Conservation (phyloP, 2,113 vertebrate genomes). For the Lanius collurio region DNA sequence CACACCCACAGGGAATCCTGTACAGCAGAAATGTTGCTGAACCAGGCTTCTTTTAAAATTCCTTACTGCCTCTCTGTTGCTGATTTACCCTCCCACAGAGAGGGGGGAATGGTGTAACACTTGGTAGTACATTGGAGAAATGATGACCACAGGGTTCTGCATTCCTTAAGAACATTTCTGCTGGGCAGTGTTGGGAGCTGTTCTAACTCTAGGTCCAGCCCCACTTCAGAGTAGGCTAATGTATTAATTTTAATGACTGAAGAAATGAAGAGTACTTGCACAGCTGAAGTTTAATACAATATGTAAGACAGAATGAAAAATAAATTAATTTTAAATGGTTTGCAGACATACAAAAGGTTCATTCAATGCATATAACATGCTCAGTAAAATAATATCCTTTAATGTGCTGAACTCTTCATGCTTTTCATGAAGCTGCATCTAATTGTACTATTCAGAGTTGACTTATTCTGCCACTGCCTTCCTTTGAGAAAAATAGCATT, state of each 20-base stretch:
- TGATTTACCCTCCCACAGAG: neutral
- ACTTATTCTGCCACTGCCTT: slow-evolving; percentile 55
- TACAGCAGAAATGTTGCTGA: neutral
- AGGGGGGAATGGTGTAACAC: neutral
- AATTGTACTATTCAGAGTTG: slow-evolving; percentile 57
- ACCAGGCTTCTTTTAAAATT: neutral
- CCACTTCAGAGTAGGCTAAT: neutral
- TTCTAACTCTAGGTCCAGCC: neutral
- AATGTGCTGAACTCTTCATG: slow-evolving; percentile 49
- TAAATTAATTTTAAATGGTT: slow-evolving; percentile 58
- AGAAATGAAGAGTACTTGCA: neutral
- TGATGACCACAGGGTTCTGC: neutral
- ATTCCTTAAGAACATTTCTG: neutral
- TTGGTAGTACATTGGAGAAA: neutral
- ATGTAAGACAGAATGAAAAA: slow-evolving; percentile 42
- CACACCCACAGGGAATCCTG: neutral
- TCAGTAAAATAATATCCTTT: slow-evolving; percentile 58
- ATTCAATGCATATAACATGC: slow-evolving; percentile 10
- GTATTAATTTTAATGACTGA: neutral
- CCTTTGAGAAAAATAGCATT: slow-evolving; percentile 65
- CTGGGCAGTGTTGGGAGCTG: neutral
- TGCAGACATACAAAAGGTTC: slow-evolving; percentile 35
- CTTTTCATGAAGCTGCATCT: slow-evolving; percentile 34
- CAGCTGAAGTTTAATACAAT: slow-evolving; percentile 17
- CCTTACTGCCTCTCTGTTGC: neutral